Conservation (phyloP, 1,140 invertebrate genomes). For the Vanessa atalanta region DNA sequence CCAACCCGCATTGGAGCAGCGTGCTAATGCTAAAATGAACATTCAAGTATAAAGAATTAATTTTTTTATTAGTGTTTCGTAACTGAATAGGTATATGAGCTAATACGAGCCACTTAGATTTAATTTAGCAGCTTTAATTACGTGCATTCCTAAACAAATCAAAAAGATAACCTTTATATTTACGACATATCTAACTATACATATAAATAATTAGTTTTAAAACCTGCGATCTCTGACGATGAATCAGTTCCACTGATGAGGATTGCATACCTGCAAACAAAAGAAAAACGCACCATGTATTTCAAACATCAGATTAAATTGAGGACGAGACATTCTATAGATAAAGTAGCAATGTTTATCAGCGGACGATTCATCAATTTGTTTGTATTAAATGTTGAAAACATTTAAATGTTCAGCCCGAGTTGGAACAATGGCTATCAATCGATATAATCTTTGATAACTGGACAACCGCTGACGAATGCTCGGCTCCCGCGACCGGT, state of each 20-base stretch:
- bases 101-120: too few relatives aligned
- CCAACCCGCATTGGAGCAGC: too few relatives aligned
- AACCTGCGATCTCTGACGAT: background rate
- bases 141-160: too few relatives aligned
- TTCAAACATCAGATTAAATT: constrained; percentile 33
- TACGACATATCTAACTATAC: too few relatives aligned
- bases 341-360: constrained; percentile 48
- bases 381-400: constrained; percentile 49
- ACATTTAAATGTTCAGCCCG: constrained; percentile 52
- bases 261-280: constrained; percentile 31
- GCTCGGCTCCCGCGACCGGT: constrained; percentile 13
- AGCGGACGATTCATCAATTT: constrained; percentile 52
- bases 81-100: too few relatives aligned
- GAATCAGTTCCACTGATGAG: background rate
- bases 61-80: too few relatives aligned
- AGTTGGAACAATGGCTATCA: constrained; percentile 57
- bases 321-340: constrained; percentile 42
- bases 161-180: too few relatives aligned
- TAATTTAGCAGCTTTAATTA: too few relatives aligned
- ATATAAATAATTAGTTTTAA: background rate
- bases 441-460: constrained; percentile 56
- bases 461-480: constrained; percentile 36
- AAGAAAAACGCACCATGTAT: constrained; percentile 18
- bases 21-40: too few relatives aligned
- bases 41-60: too few relatives aligned